phyloP scores from a whole-genome alignment of 2,797 vertebrate species.

The Danio tinwini region DNA sequence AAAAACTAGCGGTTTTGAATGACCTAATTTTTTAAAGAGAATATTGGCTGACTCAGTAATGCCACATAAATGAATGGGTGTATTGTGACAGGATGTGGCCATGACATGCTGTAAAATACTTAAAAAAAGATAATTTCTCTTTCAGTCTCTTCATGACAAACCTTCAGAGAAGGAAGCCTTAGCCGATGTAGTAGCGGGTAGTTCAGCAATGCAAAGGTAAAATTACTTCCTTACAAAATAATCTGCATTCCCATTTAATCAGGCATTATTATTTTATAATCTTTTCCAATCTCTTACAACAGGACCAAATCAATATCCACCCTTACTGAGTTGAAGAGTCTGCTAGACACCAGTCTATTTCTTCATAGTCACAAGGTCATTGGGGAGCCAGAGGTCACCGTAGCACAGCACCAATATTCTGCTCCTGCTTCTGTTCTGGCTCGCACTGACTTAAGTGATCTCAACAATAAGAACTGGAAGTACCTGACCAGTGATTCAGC shows the following conservation, averaged over 20 bases:
- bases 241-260: background rate
- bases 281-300: constrained; percentile 9
- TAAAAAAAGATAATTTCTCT: constrained; percentile 20
- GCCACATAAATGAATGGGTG: constrained; percentile 32
- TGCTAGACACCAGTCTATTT: constrained; percentile 83
- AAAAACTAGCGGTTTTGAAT: constrained; percentile 32
- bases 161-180: constrained; percentile 82
- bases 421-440: constrained; percentile 67
- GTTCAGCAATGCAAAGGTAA: constrained; percentile 87
- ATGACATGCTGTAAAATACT: constrained; percentile 26
- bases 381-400: constrained; percentile 65
- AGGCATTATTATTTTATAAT: background rate
- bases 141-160: constrained; percentile 83
- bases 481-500: constrained; percentile 83
- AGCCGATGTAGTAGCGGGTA: constrained; percentile 80
- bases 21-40: constrained; percentile 29
- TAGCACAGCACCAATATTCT: constrained; percentile 68
- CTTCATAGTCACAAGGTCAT: constrained; percentile 75
- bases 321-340: constrained; percentile 84
- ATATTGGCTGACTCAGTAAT: constrained; percentile 42
- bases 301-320: constrained; percentile 84
- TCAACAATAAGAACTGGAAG: constrained; percentile 85
- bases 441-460: constrained; percentile 70
- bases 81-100: background rate
- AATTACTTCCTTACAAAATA: constrained; percentile 25